Percentiles rank a stretch among this genome's conserved stretches.
These are phyloP conservation scores for Zosterops borbonicus DNA, from an alignment of 2,113 vertebrate species.

Conservation along the genomic window DNA sequence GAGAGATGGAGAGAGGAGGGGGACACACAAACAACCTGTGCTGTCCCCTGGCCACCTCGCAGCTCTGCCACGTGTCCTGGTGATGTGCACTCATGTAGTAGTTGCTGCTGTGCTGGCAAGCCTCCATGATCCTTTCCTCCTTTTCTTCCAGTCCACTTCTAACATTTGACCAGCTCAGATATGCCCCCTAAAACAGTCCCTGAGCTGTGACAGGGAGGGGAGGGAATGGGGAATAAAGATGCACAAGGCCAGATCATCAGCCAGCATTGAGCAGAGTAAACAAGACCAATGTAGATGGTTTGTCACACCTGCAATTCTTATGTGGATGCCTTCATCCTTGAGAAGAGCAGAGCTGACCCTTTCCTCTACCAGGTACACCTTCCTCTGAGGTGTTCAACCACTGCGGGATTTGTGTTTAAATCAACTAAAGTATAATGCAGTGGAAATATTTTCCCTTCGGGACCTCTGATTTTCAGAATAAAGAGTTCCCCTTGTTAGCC, in stretches of 20 bases:
- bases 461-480: background rate
- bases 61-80: background rate
- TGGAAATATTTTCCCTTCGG: background rate
- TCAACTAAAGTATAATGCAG: background rate
- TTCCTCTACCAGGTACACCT: background rate
- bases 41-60: fast-evolving
- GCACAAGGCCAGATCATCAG: background rate
- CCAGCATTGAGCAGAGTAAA: background rate
- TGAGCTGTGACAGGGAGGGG: background rate
- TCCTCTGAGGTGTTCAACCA: background rate
- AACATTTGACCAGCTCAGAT: background rate
- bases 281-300: background rate
- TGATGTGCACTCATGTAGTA: background rate
- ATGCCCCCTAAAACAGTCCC: background rate
- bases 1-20: background rate
- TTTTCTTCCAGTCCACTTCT: background rate
- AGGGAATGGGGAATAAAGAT: background rate
- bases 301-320: background rate
- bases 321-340: background rate
- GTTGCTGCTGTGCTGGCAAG: background rate
- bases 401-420: background rate
- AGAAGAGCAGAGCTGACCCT: background rate
- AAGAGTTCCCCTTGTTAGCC: background rate
- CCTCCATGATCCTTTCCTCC: background rate
- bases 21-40: no score